phyloP scores from a whole-genome alignment of 2,113 vertebrate genomes.

The Anguilla japonica region DNA sequence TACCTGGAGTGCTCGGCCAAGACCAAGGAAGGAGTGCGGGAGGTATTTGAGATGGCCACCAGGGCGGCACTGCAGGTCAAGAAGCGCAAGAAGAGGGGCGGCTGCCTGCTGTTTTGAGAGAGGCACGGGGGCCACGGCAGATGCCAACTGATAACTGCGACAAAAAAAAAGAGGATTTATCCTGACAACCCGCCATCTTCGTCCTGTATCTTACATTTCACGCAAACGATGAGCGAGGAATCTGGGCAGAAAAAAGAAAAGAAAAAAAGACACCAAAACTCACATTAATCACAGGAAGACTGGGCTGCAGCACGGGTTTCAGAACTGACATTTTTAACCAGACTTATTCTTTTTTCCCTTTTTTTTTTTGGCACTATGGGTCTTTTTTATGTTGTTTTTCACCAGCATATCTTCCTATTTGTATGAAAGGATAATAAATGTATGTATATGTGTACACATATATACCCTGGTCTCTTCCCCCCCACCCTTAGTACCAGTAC shows the following conservation, averaged over 20 bases:
- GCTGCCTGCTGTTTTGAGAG: conserved; percentile 83
- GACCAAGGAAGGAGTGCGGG: conserved; percentile 94
- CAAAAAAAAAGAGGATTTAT: conserved; percentile 48
- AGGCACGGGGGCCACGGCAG: not conserved
- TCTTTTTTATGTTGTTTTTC: conserved; percentile 37
- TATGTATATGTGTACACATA: conserved; percentile 52
- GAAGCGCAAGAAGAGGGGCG: conserved; percentile 84
- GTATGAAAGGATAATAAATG: conserved; percentile 45
- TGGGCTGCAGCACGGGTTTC: conserved; percentile 50
- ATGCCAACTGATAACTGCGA: conserved; percentile 37
- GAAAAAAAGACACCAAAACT: conserved; percentile 32
- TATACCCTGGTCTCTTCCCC: conserved; percentile 18
- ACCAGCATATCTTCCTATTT: conserved; percentile 45
- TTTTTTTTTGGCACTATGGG: conserved; percentile 39
- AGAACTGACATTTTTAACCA: conserved; percentile 46
- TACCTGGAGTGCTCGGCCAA: conserved; percentile 98
- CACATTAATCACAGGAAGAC: conserved; percentile 50
- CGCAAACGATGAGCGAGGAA: conserved; percentile 40
- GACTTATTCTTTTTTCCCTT: conserved; percentile 38
- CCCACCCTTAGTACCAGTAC: conserved; percentile 19
- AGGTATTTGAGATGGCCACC: conserved; percentile 98
- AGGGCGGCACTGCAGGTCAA: conserved; percentile 91
- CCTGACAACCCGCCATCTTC: conserved; percentile 65
- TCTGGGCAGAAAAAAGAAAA: not conserved
- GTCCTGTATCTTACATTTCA: conserved; percentile 67